Evolutionary conservation across 2,888 invertebrate genomes (phyloP).

Genomic region (Tridacna crocea): DNA sequence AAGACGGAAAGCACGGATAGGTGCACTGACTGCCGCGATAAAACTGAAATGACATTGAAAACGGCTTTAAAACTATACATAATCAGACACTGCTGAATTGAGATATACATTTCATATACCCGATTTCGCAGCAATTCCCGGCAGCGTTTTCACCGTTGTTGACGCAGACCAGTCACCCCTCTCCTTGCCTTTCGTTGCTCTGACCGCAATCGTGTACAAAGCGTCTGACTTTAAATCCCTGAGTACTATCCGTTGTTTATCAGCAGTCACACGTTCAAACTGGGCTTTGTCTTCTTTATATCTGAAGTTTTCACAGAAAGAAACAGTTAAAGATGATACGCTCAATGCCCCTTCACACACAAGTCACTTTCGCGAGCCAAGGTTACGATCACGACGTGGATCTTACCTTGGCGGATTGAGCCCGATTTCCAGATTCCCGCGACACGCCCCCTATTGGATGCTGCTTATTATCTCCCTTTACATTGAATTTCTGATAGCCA

Average conservation of each 20-base stretch:
- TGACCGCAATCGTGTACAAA: constrained; percentile 33
- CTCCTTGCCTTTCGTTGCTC: constrained; percentile 32
- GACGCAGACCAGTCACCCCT: constrained; percentile 38
- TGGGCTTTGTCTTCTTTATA: constrained; percentile 10
- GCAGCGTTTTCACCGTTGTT: constrained; percentile 24
- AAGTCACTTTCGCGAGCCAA: not conserved
- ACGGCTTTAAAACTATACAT: too few species aligned
- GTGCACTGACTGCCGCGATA: too few species aligned
- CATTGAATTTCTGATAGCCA: too few species aligned
- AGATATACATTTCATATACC: not conserved
- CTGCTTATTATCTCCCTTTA: too few species aligned
- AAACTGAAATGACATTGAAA: too few species aligned
- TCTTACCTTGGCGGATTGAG: too few species aligned
- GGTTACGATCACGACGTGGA: too few species aligned
- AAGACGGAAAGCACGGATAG: too few species aligned
- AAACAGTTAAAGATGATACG: not conserved
- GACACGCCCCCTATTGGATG: too few species aligned
- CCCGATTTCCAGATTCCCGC: too few species aligned
- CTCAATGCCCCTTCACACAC: not conserved
- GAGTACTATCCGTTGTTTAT: not conserved
- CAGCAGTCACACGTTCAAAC: not conserved
- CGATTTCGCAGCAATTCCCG: not conserved
- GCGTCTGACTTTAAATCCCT: constrained; percentile 24
- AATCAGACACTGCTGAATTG: too few species aligned
- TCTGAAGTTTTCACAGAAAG: not conserved